A percentile compares a stretch with the other conserved stretches of the same genome.
Evolutionary conservation across 2,797 vertebrate species (phyloP).

Genomic region (Trachops cirrhosus): DNA sequence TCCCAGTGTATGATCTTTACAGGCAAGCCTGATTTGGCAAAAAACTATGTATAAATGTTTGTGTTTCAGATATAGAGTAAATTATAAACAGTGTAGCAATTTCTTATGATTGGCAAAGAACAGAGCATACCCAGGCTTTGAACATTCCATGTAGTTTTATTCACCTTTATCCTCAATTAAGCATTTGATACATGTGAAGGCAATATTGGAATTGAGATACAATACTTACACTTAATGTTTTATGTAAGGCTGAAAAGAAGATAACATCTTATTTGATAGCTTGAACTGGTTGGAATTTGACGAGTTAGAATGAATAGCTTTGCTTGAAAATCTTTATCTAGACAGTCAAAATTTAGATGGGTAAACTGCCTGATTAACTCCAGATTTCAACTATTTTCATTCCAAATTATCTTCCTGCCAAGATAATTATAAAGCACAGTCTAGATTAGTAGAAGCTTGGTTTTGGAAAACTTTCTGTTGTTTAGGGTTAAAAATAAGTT

Average conservation of each 20-base stretch:
- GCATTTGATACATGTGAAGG: not conserved
- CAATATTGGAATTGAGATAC: slow-evolving; percentile 22
- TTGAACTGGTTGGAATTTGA: slow-evolving; percentile 34
- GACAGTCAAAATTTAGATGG: slow-evolving; percentile 40
- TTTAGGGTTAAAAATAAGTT: slow-evolving; percentile 73
- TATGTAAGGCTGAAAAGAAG: not conserved
- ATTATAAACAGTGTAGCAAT: slow-evolving; percentile 36
- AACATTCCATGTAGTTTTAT: not conserved
- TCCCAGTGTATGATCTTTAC: not conserved
- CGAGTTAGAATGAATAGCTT: not conserved
- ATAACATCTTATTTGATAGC: not conserved
- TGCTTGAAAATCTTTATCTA: slow-evolving; percentile 48
- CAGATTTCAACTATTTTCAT: slow-evolving; percentile 69
- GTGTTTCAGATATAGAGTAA: slow-evolving; percentile 9
- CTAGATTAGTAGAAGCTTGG: slow-evolving; percentile 63
- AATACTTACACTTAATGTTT: slow-evolving; percentile 6
- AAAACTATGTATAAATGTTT: not conserved
- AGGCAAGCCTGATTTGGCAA: not conserved
- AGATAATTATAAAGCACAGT: slow-evolving; percentile 67
- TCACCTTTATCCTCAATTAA: slow-evolving; percentile 12
- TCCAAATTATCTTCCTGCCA: slow-evolving; percentile 68
- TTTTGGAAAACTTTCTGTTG: slow-evolving; percentile 74
- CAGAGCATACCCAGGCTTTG: not conserved
- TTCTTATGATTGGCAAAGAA: slow-evolving; percentile 32
- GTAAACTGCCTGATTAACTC: slow-evolving; percentile 70